A percentile compares a stretch with the other conserved stretches of the same genome.
phyloP scores from a whole-genome alignment of 92 coral and sea anemone genomes.

The Umimayanthus chanpuru region DNA sequence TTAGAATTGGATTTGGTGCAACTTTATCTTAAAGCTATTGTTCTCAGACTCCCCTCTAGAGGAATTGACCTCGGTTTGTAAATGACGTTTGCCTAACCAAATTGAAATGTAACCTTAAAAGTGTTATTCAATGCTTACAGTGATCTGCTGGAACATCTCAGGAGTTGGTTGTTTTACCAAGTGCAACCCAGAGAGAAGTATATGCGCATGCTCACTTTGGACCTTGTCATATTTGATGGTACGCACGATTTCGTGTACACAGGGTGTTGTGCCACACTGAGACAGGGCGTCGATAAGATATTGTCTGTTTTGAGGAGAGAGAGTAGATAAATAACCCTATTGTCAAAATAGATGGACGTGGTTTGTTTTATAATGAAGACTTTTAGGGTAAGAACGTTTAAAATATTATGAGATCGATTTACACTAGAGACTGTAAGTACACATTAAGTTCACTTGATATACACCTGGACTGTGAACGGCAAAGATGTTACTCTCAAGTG shows the following conservation, averaged over 20 bases:
- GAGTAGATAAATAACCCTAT: no score
- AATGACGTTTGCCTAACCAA: background rate
- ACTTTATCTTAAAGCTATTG: no score
- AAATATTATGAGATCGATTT: no score
- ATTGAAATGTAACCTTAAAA: no score
- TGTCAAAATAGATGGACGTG: background rate
- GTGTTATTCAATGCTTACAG: slow-evolving; percentile 43
- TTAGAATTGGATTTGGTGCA: no score
- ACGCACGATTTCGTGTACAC: slow-evolving; percentile 47
- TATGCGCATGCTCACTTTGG: slow-evolving; percentile 33
- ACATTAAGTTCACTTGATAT: no score
- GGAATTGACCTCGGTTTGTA: background rate
- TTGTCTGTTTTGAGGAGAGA: slow-evolving; percentile 41
- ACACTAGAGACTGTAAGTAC: no score
- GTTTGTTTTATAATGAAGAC: no score
- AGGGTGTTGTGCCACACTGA: slow-evolving; percentile 66
- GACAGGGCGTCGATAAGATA: slow-evolving; percentile 61
- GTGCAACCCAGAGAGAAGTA: slow-evolving; percentile 52
- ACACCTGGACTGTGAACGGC: no score
- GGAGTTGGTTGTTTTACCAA: slow-evolving; percentile 53
- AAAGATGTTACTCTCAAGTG: no score
- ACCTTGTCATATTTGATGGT: slow-evolving; percentile 31
- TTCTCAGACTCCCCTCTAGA: no score
- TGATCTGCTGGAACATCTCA: slow-evolving; percentile 31
- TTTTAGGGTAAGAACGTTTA: no score